Evolutionary conservation across 2,797 vertebrate species (phyloP).

Genomic region (Rallus crepitans): DNA sequence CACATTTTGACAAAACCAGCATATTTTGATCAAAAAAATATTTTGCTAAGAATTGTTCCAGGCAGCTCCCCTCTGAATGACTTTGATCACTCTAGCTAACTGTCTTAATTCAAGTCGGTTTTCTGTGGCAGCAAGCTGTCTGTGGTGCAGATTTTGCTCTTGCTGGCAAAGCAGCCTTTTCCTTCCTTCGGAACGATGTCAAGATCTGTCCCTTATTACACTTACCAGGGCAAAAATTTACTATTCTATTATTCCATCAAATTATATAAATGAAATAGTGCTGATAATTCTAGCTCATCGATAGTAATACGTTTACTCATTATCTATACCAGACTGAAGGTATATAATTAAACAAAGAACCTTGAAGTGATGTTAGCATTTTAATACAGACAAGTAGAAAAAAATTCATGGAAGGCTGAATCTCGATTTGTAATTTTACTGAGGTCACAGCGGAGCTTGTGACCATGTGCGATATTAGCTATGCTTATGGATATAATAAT

Average conservation of each 20-base stretch:
- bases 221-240: neutral
- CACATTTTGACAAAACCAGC: neutral
- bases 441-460: conserved; percentile 5
- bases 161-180: neutral
- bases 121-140: neutral
- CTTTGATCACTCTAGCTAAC: neutral
- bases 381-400: conserved; percentile 35
- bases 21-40: conserved; percentile 26
- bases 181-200: neutral
- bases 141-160: neutral
- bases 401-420: conserved; percentile 49
- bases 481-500: neutral
- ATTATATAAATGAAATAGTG: neutral
- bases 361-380: conserved; percentile 57
- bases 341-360: conserved; percentile 54
- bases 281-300: neutral
- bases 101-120: neutral
- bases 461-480: neutral
- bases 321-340: conserved; percentile 53
- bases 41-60: conserved; percentile 26
- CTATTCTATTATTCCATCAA: neutral
- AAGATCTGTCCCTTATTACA: neutral
- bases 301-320: conserved; percentile 43
- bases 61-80: neutral
- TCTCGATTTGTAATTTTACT: conserved; percentile 34